Base-by-base conservation (phyloP, 2,888 invertebrate species). In the Elmis aenea region DNA sequence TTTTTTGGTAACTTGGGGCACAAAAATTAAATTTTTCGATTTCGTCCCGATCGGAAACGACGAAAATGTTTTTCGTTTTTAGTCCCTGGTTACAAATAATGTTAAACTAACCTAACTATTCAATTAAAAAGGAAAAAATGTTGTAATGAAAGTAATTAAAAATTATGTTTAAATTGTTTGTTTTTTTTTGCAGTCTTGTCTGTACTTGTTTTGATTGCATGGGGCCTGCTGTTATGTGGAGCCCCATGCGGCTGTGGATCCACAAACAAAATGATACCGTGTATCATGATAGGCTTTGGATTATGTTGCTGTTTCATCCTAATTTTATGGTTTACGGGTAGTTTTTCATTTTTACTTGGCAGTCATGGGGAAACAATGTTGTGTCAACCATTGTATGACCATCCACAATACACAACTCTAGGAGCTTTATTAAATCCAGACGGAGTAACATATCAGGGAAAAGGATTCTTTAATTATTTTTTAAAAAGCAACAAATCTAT, bases 381-480 rank as follows among this genome's bases (percentile, higher is more conserved):
- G 1, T 88, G 87, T 52, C 78, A 81, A 35, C 79, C 85, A 0
- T 68, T 88, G 22, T 79, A 83, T 69, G 82, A 78, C 45, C 67
- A 75, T 37, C 77, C 80, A 0, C 71, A 81, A 42, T 86, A 79
- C 56, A 68, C 69, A 15, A 73, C 77, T 8, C 64, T 87, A 24
- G 74, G 78, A 35, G 74, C 76, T 44, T 69, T 86, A 14, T 67
- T 87, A 41, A 85, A 87, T 54, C 69, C 73, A 33, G 80, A 78
- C 0, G 82, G 82, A 8, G 73, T 79, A 33, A 66, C 81, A 1
- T 75, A 77, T 52, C 69, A 72, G 5, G 70, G 74, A 50, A 69
- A 67, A 37, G 78, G 71, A 31, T 70, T 72, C 51, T 76, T 74
- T 51, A 76, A 70, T 52, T 71, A 68, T 35, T 62, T 75, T 36